Evolutionary conservation across 2,797 vertebrate species (phyloP).

Genomic region (Siniperca obscura): DNA sequence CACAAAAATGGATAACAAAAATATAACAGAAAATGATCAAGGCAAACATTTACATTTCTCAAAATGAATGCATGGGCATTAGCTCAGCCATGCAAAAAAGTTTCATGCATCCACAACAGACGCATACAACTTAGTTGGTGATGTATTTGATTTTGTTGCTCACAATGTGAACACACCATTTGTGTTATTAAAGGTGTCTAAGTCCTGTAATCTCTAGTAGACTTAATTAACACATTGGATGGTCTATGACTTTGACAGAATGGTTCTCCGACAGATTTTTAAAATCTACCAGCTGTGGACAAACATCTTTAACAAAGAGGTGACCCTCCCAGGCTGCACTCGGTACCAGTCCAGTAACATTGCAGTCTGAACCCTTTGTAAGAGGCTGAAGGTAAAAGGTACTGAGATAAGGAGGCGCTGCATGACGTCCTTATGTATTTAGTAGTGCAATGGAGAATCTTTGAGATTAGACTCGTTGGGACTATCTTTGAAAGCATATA

Average conservation of each 20-base stretch:
- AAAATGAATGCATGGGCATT: background rate
- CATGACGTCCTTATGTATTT: background rate
- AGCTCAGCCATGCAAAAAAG: background rate
- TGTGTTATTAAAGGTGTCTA: background rate
- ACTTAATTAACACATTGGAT: background rate
- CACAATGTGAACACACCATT: background rate
- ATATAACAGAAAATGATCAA: background rate
- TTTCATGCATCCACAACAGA: background rate
- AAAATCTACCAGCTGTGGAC: background rate
- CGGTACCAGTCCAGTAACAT: background rate
- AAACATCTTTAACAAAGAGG: background rate
- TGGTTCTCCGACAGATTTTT: background rate
- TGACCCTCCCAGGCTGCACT: background rate
- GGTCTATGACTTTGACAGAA: background rate
- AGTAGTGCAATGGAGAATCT: background rate
- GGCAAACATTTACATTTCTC: background rate
- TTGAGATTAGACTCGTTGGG: background rate
- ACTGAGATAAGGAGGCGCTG: background rate
- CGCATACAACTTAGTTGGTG: background rate
- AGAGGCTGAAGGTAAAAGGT: background rate
- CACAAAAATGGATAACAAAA: background rate
- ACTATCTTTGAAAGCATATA: background rate
- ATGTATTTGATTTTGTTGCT: background rate
- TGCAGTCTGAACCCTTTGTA: background rate
- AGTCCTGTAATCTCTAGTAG: background rate